Percentiles rank a stretch among this genome's conserved stretches.
Conservation (phyloP, 2,113 vertebrate genomes). For the Pelobates fuscus region DNA sequence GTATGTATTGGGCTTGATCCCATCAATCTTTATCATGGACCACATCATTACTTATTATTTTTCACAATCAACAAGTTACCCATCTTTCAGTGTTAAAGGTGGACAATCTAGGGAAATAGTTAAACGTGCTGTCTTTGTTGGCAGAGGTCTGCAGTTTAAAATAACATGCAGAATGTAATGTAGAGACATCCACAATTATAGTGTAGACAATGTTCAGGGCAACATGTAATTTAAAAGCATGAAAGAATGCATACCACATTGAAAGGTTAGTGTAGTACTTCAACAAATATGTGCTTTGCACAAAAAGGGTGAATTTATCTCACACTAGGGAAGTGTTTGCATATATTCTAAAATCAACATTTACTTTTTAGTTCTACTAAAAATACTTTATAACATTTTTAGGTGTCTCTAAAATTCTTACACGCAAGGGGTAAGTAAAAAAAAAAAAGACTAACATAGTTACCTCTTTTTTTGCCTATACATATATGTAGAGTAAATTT, state of each 20-base stretch:
- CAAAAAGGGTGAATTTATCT: slow-evolving; percentile 86
- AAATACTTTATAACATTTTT: too few relatives aligned
- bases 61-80: too few relatives aligned
- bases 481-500: too few relatives aligned
- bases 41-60: too few relatives aligned
- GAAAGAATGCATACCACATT: slow-evolving; percentile 85
- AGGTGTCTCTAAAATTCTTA: too few relatives aligned
- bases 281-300: slow-evolving; percentile 79
- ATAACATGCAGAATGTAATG: slow-evolving; percentile 87
- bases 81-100: background rate
- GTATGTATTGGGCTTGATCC: too few relatives aligned
- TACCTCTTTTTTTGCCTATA: too few relatives aligned
- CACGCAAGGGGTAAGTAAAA: too few relatives aligned
- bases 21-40: too few relatives aligned
- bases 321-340: slow-evolving; percentile 87
- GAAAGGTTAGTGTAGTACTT: slow-evolving; percentile 84
- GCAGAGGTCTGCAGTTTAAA: slow-evolving; percentile 83
- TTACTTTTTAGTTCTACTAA: too few relatives aligned
- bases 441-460: too few relatives aligned
- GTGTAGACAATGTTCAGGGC: slow-evolving; percentile 87
- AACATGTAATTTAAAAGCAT: slow-evolving; percentile 90
- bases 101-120: slow-evolving; percentile 69
- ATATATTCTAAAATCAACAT: slow-evolving; percentile 87
- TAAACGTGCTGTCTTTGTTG: slow-evolving; percentile 72
- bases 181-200: slow-evolving; percentile 91